Evolutionary conservation across 2,113 vertebrate genomes (phyloP), one percentile per base, ranked within the genome.

Genomic region (Ochotona curzoniae): DNA sequence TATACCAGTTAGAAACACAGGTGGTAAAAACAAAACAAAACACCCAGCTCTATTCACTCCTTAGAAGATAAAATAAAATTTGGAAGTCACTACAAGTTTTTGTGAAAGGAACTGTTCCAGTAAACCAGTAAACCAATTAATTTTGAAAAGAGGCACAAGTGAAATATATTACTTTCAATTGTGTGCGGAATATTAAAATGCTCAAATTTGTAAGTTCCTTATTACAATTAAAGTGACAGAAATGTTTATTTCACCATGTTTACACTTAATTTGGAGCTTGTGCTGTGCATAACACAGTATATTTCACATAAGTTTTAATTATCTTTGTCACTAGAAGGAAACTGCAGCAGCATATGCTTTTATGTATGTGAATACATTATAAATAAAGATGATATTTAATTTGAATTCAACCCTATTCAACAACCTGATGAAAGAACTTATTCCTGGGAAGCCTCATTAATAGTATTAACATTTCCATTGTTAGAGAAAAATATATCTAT

Each of bases 181-280:
- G 14, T 54, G 79, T 66, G 10, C 75, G 14, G 15, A 89, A 80
- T 75, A 95, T 70, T 66, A 63, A 94, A 84, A 74, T 80, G 47
- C 1, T 25, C 9, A 44, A 91, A 83, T 85, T 87, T 23, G 14
- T 63, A 94, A 69, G 5, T 47, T 2, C 3, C n/a, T 93, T 60
- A 85, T 80, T 89, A 73, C 82, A 95, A 95, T 92, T 91, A 94
- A 85, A 57, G 64, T 51, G 15, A 69, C 8, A 88, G 44, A 92
- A 90, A 94, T 82, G 60, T 78, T 60, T 60, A 12, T 82, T 35
- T 70, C 23, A 79, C 28, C 20, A 70, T 70, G 85, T 82, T 92
- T 92, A 69, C 25, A 94, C 90, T 57, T 93, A 80, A 84, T 75
- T 66, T 90, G 15, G 23, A 83, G 28, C 2, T 60, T 87, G 38